These are phyloP conservation scores for Onychostoma macrolepis DNA, from an alignment of 2,113 vertebrate species.

Conservation along the genomic window DNA sequence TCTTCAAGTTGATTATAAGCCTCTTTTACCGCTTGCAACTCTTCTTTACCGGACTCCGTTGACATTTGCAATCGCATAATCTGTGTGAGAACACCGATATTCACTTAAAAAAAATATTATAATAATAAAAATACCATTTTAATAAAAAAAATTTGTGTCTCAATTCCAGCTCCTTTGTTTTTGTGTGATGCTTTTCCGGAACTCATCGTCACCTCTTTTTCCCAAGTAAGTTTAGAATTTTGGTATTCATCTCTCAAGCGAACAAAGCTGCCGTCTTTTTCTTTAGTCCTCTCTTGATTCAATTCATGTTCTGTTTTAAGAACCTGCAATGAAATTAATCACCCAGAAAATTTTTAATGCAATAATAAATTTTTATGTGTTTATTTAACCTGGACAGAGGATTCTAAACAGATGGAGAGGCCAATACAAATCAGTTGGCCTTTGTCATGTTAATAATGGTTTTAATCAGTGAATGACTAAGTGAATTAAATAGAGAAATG, in stretches of 20 bases:
- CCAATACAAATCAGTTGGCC: conserved; percentile 92
- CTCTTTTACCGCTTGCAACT: conserved; percentile 71
- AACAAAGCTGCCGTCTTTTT: conserved; percentile 86
- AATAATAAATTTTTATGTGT: conserved; percentile 98
- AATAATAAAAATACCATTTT: background rate
- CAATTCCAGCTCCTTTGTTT: background rate
- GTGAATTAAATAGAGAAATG: conserved; percentile 85
- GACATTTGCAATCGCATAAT: conserved; percentile 70
- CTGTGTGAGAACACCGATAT: conserved; percentile 65
- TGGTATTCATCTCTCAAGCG: conserved; percentile 82
- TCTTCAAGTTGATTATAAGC: conserved; percentile 67
- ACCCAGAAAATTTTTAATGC: conserved; percentile 96
- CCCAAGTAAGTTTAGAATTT: conserved; percentile 78
- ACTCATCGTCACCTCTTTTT: conserved; percentile 79
- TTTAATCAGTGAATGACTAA: conserved; percentile 97
- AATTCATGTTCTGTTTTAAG: conserved; percentile 95
- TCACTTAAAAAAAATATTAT: background rate
- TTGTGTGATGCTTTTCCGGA: conserved; percentile 7
- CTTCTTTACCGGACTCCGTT: conserved; percentile 70
- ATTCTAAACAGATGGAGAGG: conserved; percentile 86
- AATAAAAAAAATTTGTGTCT: background rate
- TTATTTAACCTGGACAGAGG: conserved; percentile 93
- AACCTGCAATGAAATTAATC: conserved; percentile 99
- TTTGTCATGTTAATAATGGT: conserved; percentile 95
- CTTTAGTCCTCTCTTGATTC: conserved; percentile 85